These are phyloP conservation scores for Incurvaria masculella DNA, from an alignment of 2,888 invertebrate genomes.

Conservation along the genomic window DNA sequence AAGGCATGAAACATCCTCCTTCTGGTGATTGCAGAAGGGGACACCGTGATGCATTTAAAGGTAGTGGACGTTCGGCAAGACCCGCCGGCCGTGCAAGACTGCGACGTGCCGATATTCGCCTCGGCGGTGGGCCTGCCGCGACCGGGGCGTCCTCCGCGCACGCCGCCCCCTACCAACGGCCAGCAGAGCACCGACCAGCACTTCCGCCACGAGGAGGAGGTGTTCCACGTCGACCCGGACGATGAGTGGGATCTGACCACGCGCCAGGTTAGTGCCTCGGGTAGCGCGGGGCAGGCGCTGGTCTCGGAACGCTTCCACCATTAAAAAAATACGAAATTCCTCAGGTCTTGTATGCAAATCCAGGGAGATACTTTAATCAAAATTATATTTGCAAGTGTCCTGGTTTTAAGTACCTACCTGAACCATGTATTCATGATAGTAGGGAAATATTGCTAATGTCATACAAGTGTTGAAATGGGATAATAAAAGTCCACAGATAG, in stretches of 20 bases:
- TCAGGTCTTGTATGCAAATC: too few relatives aligned
- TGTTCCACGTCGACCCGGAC: slow-evolving; percentile 37
- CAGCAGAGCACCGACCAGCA: slow-evolving; percentile 21
- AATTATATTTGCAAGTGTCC: too few relatives aligned
- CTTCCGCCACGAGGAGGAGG: slow-evolving; percentile 58
- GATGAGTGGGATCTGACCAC: slow-evolving; percentile 94
- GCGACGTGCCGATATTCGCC: slow-evolving; percentile 86
- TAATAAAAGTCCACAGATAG: too few relatives aligned
- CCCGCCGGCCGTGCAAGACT: slow-evolving; percentile 78
- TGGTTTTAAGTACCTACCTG: too few relatives aligned
- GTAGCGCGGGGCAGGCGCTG: too few relatives aligned
- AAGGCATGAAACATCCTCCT: too few relatives aligned
- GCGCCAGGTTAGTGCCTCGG: slow-evolving; percentile 76
- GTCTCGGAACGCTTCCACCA: too few relatives aligned
- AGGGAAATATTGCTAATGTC: too few relatives aligned
- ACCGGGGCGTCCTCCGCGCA: slow-evolving; percentile 34
- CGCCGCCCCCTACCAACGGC: slow-evolving; percentile 17
- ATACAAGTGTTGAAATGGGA: too few relatives aligned
- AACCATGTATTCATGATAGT: too few relatives aligned
- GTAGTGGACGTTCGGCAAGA: slow-evolving; percentile 79
- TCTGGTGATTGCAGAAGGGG: slow-evolving; percentile 63
- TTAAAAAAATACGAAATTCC: too few relatives aligned
- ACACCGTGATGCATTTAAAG: slow-evolving; percentile 86
- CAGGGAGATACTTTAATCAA: too few relatives aligned
- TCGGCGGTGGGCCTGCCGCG: slow-evolving; percentile 42